Base-by-base conservation (phyloP, 2,888 invertebrate species). In the Drosophila quasianomalipes region DNA sequence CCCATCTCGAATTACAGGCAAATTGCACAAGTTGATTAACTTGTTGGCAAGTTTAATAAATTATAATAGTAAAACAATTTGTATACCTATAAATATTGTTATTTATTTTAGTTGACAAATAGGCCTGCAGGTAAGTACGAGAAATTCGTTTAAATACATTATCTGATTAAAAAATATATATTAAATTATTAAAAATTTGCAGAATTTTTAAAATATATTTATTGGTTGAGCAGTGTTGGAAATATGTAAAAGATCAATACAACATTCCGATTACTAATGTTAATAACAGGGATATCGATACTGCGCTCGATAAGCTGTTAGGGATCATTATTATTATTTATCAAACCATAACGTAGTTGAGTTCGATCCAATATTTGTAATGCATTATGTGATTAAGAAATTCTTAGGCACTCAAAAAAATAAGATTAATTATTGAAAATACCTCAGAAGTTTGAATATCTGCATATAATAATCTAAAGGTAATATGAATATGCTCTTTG, bases 151-250 rank as follows among this genome's bases (percentile, higher is more conserved):
- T 6, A 6, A 22, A 14, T 14, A 22, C 14, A 22, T 22, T 22
- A 22, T n/a, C 12, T 0, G 3, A 0, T n/a, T n/a, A 10, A 2
- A n/a, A 10, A n/a, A 5, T 5, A 10, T 5, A 10, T 5, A 7
- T 9, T 14, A 22, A 22, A 22, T 14, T 14, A 3, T 22, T 14
- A 1, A 14, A 44, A 22, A 7, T 7, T 0, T 22, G 4, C 7
- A 22, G 7, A 14, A 7, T 7, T 47, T 47, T 1, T 2, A 14
- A 2, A 4, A 22, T 1, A 14, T 22, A 47, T 47, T 7, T 47
- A 16, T 9, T 9, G 4, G 7, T 22, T 47, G 7, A 22, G 47
- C 47, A 7, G 0, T 47, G 26, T 47, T 16, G 22, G 22, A 22
- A 22, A 22, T 22, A 22, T 22, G 22, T 22, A 1, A 22, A 22